Evolutionary conservation across 2,888 invertebrate genomes (phyloP).

Genomic region (Didymodactylos carnosus): DNA sequence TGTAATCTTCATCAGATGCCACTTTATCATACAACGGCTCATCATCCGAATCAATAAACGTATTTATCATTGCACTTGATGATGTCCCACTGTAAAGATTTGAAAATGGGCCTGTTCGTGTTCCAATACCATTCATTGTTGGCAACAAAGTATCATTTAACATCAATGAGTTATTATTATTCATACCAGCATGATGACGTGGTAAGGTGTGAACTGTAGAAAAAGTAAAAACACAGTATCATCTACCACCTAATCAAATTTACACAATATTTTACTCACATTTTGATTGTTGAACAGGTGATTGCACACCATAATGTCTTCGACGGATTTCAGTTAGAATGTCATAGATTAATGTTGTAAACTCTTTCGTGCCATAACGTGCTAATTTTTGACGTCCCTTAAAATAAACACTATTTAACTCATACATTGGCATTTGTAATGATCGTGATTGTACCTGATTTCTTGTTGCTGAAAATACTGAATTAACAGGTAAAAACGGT

Average conservation of each 20-base stretch:
- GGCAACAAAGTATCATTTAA: no score
- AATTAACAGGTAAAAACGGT: conserved; percentile 81
- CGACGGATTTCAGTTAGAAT: conserved; percentile 69
- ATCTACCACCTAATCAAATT: neutral
- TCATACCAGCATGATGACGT: neutral
- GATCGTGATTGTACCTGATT: conserved; percentile 50
- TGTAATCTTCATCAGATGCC: conserved; percentile 69
- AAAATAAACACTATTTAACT: conserved; percentile 3
- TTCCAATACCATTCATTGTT: no score
- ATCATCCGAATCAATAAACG: conserved; percentile 47
- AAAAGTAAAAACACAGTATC: neutral
- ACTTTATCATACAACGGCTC: conserved; percentile 78
- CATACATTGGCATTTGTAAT: neutral
- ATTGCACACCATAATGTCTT: conserved; percentile 32
- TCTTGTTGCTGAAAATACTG: conserved; percentile 73
- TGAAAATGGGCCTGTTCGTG: no score
- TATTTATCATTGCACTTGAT: no score
- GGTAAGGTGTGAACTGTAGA: neutral
- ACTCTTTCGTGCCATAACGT: conserved; percentile 66
- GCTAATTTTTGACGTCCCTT: conserved; percentile 80
- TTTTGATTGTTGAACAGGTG: neutral
- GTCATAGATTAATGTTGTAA: conserved; percentile 68
- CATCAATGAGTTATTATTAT: no score
- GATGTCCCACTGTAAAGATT: no score
- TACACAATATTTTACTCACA: neutral